phyloP scores from a whole-genome alignment of 2,888 invertebrate species.

The Morpho helenor region DNA sequence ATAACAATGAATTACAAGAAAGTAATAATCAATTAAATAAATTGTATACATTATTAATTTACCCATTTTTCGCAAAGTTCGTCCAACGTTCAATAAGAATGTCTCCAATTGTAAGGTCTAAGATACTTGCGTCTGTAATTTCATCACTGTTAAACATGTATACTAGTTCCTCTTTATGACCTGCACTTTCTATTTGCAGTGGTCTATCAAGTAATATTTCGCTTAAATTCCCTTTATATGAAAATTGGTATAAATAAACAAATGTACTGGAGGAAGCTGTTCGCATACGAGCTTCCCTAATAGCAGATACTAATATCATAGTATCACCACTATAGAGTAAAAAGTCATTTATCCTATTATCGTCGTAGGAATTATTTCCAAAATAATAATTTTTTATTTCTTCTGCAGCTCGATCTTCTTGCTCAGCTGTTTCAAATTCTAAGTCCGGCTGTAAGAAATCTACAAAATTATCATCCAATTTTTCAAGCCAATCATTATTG shows the following conservation, averaged over 20 bases:
- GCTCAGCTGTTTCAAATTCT: slow-evolving; percentile 39
- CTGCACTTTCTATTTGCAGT: slow-evolving; percentile 43
- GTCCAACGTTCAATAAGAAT: slow-evolving; percentile 64
- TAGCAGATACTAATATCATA: slow-evolving; percentile 57
- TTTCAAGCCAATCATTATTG: slow-evolving; percentile 48
- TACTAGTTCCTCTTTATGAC: slow-evolving; percentile 62
- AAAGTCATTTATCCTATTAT: slow-evolving; percentile 38
- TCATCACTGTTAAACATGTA: slow-evolving; percentile 48
- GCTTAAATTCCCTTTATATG: slow-evolving; percentile 56
- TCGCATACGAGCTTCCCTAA: slow-evolving; percentile 53
- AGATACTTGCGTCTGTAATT: slow-evolving; percentile 22
- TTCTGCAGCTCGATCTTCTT: slow-evolving; percentile 37
- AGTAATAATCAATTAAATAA: no score
- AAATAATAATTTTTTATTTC: slow-evolving; percentile 52
- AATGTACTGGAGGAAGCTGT: slow-evolving; percentile 33
- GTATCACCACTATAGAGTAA: slow-evolving; percentile 61
- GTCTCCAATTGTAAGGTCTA: slow-evolving; percentile 47
- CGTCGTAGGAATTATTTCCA: slow-evolving; percentile 34
- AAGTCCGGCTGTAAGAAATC: slow-evolving; percentile 62
- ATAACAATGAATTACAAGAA: slow-evolving; percentile 1
- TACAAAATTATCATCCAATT: slow-evolving; percentile 52
- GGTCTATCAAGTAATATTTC: slow-evolving; percentile 46
- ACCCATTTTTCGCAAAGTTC: slow-evolving; percentile 64
- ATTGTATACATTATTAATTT: slow-evolving; percentile 22
- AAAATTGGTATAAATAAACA: slow-evolving; percentile 64